phyloP scores from a whole-genome alignment of 2,113 vertebrate genomes.

The Lontra canadensis region DNA sequence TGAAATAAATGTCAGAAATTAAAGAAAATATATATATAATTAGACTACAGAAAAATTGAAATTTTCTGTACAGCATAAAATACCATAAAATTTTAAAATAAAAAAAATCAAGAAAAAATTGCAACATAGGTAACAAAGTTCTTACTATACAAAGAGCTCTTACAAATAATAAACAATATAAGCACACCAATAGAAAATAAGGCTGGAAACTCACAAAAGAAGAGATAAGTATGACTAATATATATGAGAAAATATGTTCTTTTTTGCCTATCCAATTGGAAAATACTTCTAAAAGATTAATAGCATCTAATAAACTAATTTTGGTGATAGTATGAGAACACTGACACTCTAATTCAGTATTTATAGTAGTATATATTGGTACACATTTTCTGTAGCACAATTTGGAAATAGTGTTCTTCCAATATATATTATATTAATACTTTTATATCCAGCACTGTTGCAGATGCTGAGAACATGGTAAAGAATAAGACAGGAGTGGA shows the following conservation, averaged over 20 bases:
- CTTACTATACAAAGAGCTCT: background rate
- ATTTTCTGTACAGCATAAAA: constrained; percentile 29
- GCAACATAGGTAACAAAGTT: background rate
- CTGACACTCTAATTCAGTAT: background rate
- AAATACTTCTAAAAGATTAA: background rate
- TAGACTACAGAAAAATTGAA: background rate
- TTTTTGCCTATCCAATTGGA: constrained; percentile 19
- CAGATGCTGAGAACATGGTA: constrained; percentile 3
- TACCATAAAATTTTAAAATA: constrained; percentile 2
- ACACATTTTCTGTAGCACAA: background rate
- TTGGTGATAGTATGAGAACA: background rate
- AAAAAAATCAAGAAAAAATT: background rate
- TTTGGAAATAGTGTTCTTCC: background rate
- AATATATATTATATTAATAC: constrained; percentile 1
- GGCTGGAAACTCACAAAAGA: background rate
- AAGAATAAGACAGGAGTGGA: background rate
- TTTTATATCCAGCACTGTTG: background rate
- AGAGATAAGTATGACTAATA: constrained; percentile 18
- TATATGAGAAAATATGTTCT: background rate
- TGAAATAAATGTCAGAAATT: background rate
- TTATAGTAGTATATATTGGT: background rate
- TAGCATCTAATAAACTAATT: background rate
- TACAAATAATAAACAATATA: constrained; percentile 13
- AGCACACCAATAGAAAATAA: constrained; percentile 10
- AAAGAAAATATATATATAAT: background rate